Percentiles rank a stretch among this genome's conserved stretches.
Evolutionary conservation across 2,888 invertebrate genomes (phyloP).

Genomic region (Rhogogaster chlorosoma): DNA sequence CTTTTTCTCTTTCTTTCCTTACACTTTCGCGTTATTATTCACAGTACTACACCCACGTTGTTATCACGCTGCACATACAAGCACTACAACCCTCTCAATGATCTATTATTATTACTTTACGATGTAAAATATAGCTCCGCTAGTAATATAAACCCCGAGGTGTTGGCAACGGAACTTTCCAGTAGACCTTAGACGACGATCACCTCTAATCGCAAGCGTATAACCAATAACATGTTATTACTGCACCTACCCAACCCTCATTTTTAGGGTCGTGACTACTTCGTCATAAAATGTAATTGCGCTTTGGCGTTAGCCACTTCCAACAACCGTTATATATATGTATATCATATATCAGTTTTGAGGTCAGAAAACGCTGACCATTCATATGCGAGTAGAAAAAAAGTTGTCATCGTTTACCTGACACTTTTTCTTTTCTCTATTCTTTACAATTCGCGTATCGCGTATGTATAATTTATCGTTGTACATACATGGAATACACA

Average conservation of each 20-base stretch:
- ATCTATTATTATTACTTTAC: slow-evolving; percentile 36
- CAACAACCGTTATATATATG: background rate
- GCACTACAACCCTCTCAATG: background rate
- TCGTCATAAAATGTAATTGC: background rate
- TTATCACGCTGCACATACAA: background rate
- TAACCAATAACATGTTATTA: background rate
- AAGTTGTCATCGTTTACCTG: too few relatives aligned
- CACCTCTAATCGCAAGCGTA: background rate
- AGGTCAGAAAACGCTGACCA: background rate
- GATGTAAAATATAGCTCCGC: slow-evolving; percentile 9
- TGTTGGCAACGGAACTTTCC: background rate
- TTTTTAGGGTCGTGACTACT: background rate
- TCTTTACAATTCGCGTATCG: background rate
- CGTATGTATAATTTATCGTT: background rate
- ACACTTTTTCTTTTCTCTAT: too few relatives aligned
- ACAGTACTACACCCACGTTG: background rate
- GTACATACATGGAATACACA: background rate
- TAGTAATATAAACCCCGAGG: background rate
- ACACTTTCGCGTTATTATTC: background rate
- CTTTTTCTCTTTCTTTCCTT: background rate
- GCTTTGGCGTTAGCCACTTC: background rate
- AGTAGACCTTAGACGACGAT: background rate
- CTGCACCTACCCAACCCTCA: background rate
- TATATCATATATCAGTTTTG: background rate
- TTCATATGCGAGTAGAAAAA: background rate